Evolutionary conservation across 2,888 invertebrate genomes (phyloP).

Genomic region (Lucinisca nassula): DNA sequence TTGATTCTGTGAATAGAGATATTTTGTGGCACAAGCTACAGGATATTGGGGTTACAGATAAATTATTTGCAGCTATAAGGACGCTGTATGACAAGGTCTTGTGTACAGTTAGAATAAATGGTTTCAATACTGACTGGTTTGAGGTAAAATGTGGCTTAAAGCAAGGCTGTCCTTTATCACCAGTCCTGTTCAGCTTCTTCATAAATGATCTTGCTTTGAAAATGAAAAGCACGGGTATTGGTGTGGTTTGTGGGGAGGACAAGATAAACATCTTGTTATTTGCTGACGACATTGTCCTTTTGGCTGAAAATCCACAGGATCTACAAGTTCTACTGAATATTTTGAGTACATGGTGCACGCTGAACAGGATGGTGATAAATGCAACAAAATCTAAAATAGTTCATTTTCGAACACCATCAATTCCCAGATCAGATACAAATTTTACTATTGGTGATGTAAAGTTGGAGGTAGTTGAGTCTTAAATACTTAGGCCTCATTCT

Average conservation of each 20-base stretch:
- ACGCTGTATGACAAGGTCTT: background rate
- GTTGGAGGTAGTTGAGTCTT: no score
- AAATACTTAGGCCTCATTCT: no score
- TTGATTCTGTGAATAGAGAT: no score
- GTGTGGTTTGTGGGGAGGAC: background rate
- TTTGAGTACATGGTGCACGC: no score
- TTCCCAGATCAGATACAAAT: no score
- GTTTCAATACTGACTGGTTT: background rate
- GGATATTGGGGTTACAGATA: background rate
- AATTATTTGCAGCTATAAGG: background rate
- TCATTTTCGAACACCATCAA: no score
- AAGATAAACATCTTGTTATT: background rate
- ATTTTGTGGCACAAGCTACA: background rate
- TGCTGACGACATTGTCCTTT: no score
- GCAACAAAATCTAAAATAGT: no score
- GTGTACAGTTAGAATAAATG: background rate
- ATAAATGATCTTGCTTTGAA: background rate
- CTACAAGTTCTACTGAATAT: no score
- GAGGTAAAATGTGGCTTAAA: background rate
- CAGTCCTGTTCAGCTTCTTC: background rate
- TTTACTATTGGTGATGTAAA: no score
- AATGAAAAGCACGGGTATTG: background rate
- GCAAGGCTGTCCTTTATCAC: constrained; percentile 1
- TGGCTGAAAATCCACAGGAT: no score
- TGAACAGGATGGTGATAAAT: no score